Evolutionary conservation across 2,797 vertebrate genomes (phyloP), one percentile per base, ranked within the genome.

Genomic region (Erpetoichthys calabaricus): DNA sequence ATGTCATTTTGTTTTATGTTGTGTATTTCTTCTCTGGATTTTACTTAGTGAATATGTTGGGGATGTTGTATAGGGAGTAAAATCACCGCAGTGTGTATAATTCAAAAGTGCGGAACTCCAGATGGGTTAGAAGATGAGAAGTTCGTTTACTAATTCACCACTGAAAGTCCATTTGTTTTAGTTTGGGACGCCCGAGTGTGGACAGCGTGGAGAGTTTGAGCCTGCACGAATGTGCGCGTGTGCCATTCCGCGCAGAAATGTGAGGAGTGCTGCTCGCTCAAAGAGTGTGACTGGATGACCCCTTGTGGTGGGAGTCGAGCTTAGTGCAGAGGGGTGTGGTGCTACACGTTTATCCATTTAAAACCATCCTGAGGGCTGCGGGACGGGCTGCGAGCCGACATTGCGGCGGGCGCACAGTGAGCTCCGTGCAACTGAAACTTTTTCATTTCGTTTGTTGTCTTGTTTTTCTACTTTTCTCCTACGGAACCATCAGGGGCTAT

Each of bases 281-380:
- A n/a, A 43, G 57, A 49, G 43, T 53, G 60, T 60, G 67, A 56
- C 73, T 67, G 46, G 62, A 64, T 69, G 75, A 67, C 89, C 86
- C 89, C 89, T 86, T 81, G 86, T 79, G 90, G 87, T 73, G 59
- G 67, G 62, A 69, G 51, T 25, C 46, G 65, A 7, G 53, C 62
- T 6, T 57, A 58, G 60, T 56, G 7, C 65, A 50, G 64, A 86
- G 86, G 71, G 86, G 90, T 88, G 91, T 90, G 89, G 89, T 84
- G 80, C 73, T 68, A 60, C 65, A 45, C 46, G 73, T 68, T 63
- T 64, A 68, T 56, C 64, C 70, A 57, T 56, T 76, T 88, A 85
- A 86, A 87, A 81, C 79, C 85, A 80, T 79, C 79, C 80, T 82
- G 25, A 25, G 71, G 78, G 75, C 75, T 68, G 57, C 64, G 65